Base-by-base conservation (phyloP, 64 coral and sea anemone species). In the Dendrophyllia cribrosa region DNA sequence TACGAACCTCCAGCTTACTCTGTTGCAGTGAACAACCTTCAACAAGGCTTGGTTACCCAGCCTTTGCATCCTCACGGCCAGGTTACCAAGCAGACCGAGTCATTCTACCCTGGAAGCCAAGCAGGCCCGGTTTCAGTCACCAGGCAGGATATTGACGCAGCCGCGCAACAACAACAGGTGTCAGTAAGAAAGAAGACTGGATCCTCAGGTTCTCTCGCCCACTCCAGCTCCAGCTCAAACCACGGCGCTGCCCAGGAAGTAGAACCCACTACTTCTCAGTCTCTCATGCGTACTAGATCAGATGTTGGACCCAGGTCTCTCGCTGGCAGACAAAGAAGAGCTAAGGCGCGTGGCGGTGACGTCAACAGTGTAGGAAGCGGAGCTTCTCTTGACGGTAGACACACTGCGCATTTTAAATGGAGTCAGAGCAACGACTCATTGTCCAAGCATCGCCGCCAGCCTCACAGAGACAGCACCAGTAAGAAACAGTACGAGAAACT, bases 401-500 rank as follows among this genome's bases (percentile, higher is more conserved):
- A 97, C 51, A 43, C 72, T 6, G 82, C 93, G 83, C 50, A 94
- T 56, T 83, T 85, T 17, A 93, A 92, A 21, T 94, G 92, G 95
- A 87, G 75, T 46, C 92, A 92, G 8, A 94, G 95, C 26, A 97
- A 94, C n/a, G 92, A 94, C 74, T 97, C 95, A 1, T 56, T 97
- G 14, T 59, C 88, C 9, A 88, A 85, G 15, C 88, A 97, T 83
- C 82, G 92, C 44, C 66, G 84, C 64, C 23, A 68, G 48, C 47
- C 81, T 14, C 61, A 59, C 44, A 55, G 71, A 78, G 26, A 93
- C 5, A 62, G 43, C 5, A 19, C 46, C 70, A 2, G 4, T 7
- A 63, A 58, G 79, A 20, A 70, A 45, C 52, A 59, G 22, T 43
- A 20, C 70, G 77, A 71, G 25, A 87, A 9, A 43, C 82, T 19